These are phyloP conservation scores for Lepidonotus clava DNA, from an alignment of 2,888 invertebrate genomes.

Conservation along the genomic window DNA sequence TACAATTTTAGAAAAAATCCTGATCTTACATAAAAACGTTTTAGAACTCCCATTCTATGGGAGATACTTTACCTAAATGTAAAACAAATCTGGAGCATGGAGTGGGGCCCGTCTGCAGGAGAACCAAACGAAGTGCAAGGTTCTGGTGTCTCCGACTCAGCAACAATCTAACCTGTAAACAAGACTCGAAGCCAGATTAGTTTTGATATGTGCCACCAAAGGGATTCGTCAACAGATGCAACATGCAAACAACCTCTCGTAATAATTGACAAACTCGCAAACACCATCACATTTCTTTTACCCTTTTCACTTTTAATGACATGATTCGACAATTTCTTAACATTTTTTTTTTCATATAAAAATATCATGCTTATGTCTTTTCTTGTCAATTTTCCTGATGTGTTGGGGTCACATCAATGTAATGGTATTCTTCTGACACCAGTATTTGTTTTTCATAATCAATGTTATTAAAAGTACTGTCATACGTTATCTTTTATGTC, in stretches of 20 bases:
- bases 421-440: too few species aligned
- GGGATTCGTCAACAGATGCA: not conserved
- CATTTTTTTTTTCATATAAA: not conserved
- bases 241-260: not conserved
- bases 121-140: not conserved
- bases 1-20: too few species aligned
- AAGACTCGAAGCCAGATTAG: constrained; percentile 42
- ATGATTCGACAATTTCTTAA: not conserved
- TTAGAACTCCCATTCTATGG: not conserved
- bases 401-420: too few species aligned
- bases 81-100: not conserved
- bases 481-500: too few species aligned
- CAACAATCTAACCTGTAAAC: not conserved
- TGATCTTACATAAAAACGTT: too few species aligned
- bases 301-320: too few species aligned
- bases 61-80: constrained; percentile 42
- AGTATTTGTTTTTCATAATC: too few species aligned
- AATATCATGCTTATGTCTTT: not conserved
- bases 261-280: not conserved
- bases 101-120: not conserved
- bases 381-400: too few species aligned
- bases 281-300: not conserved
- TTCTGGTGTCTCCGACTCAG: not conserved
- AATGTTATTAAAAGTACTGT: too few species aligned
- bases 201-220: not conserved